Base-by-base conservation (phyloP, 2,797 vertebrate species). In the Euthynnus affinis region DNA sequence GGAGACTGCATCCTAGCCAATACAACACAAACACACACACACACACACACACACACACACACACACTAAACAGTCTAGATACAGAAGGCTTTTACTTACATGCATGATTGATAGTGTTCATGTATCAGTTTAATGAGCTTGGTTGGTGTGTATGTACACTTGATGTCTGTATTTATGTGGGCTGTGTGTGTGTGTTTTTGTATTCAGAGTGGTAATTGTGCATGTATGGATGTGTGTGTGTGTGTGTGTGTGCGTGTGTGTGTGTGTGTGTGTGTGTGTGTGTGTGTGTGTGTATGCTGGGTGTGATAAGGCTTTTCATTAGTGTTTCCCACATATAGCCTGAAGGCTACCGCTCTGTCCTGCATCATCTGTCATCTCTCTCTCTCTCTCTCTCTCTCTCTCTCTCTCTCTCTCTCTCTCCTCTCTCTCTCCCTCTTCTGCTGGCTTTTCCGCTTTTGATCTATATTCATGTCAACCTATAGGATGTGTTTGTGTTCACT, bases 301-400 rank as follows among this genome's bases (percentile, higher is more conserved):
- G 60, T 71, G 70, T 71, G 86, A 94, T 91, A 90, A 91, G 83
- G 82, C 83, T 88, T 93, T 93, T 93, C 90, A 92, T 93, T 90
- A 89, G 88, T 84, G 85, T 88, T 91, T 90, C 75, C 86, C 80
- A 79, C 80, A 90, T 71, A 88, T 60, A 61, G 87, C 93, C 88
- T 80, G 58, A 86, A 90, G 91, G 90, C 90, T 87, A 77, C 82
- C 83, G 71, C 89, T 83, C 90, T 89, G 87, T 88, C 89, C 89
- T 90, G 83, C 78, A 83, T 92, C 87, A 90, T 92, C 91, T 88
- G 85, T 87, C 88, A 90, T 87, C 76, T 77, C 69, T 81, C 67
- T 53, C 20, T 78, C 17, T 60, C 17, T 48, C 46, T 46, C 17
- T 48, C 67, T 42, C 55, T 65, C 17, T 48, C 46, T 46, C 17